These are phyloP conservation scores for Marasmarcha lunaedactyla DNA, from an alignment of 2,888 invertebrate species.

Conservation along the genomic window DNA sequence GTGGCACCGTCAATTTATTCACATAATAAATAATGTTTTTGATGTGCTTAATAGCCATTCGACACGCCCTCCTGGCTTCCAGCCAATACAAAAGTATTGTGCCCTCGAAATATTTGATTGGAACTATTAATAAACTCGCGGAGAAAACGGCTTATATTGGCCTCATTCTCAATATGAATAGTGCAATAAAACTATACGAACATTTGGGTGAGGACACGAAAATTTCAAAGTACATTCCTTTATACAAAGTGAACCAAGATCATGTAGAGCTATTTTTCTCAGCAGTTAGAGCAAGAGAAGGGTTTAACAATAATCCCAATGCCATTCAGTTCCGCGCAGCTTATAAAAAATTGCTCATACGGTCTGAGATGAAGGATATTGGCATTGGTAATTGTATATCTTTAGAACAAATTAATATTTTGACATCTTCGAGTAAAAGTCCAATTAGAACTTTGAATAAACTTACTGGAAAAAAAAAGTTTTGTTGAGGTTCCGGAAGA, in stretches of 20 bases:
- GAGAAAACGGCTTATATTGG: constrained; percentile 18
- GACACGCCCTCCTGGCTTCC: constrained; percentile 13
- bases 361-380: constrained; percentile 12
- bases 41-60: constrained; percentile 14
- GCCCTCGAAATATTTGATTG: constrained; percentile 5
- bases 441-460: constrained; percentile 6
- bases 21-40: constrained; percentile 12
- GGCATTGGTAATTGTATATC: constrained; percentile 13
- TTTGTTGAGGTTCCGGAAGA: constrained; percentile 7
- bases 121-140: background rate
- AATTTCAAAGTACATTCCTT: constrained; percentile 8
- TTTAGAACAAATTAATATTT: constrained; percentile 12
- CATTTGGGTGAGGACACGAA: constrained; percentile 4
- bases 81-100: constrained; percentile 6
- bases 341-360: constrained; percentile 10
- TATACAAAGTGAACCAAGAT: constrained; percentile 13
- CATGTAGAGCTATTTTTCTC: constrained; percentile 14
- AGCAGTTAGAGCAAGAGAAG: constrained; percentile 12
- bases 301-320: constrained; percentile 18
- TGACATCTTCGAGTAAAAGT: constrained; percentile 13
- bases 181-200: constrained; percentile 10
- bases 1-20: constrained; percentile 13
- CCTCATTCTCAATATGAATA: constrained; percentile 14
- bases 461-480: constrained; percentile 6
- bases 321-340: constrained; percentile 14